Evolutionary conservation across 2,113 vertebrate species (phyloP), one percentile per base, ranked within the genome.

Genomic region (Ivindomyrus marchei): DNA sequence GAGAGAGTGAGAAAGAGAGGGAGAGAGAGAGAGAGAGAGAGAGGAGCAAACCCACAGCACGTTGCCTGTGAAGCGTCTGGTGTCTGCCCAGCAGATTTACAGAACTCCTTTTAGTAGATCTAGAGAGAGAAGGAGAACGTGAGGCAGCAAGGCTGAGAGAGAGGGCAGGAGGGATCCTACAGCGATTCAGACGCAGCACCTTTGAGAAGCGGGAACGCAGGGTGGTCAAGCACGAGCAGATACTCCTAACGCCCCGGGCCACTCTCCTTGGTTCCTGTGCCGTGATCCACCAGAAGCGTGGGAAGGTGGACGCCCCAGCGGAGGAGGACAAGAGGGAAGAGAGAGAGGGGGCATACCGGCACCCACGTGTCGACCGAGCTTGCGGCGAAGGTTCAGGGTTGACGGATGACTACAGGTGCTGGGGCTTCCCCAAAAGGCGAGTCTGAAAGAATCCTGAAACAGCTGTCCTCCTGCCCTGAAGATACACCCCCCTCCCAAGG

Each of bases 341-440:
- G 90, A 92, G 92, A 92, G 89, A 90, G 91, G 77, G 36, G 52
- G 31, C 70, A 74, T 88, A 58, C 89, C 39, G 10, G 36, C 24
- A 13, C 49, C 50, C 21, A 21, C 74, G 36, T 80, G 36, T 19
- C 49, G 50, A 27, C 17, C 46, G 46, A 27, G 17, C 85, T 42
- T 45, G 66, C 24, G 49, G 27, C n/a, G 42, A 83, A 89, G 52
- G 56, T 21, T 49, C 86, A 4, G 58, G 24, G 92, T 85, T 89
- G 91, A 94, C 90, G 93, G 94, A 94, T 93, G 93, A 91, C 92
- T 94, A 95, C 96, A 96, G 96, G 95, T 96, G 96, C 92, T 90
- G 94, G 88, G 91, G 49, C 42, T 21, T 90, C 85, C 70, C 56
- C 31, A 15, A 58, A 86, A 45, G 88, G 56, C 70, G 80, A 86